Conservation (phyloP, 2,797 vertebrate species). For the Trichosurus vulpecula region DNA sequence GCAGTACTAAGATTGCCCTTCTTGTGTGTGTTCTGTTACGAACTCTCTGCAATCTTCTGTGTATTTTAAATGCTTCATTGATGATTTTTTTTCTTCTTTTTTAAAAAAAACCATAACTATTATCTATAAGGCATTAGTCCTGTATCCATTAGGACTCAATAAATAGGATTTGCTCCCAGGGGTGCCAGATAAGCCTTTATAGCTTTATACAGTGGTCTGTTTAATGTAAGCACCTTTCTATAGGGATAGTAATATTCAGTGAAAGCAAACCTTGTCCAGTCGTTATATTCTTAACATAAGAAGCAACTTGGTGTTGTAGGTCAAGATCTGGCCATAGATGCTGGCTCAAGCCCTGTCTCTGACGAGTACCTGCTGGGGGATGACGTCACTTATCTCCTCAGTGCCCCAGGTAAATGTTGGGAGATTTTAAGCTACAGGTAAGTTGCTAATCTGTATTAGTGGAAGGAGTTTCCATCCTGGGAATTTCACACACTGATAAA, state of each 20-base stretch:
- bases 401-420: background rate
- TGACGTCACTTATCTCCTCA: background rate
- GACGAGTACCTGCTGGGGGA: background rate
- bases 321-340: no score
- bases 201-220: conserved; percentile 33
- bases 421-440: background rate
- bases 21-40: background rate
- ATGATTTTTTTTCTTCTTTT: background rate
- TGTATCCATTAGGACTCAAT: background rate
- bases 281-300: background rate
- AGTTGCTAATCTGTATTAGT: background rate
- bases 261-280: background rate
- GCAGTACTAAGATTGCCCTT: background rate
- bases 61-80: background rate
- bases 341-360: background rate
- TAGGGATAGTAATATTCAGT: background rate
- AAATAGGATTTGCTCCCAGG: background rate
- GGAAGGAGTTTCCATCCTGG: background rate
- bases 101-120: background rate
- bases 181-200: conserved; percentile 41
- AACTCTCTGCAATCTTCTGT: background rate
- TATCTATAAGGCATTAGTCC: background rate
- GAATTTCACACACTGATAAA: background rate
- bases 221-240: conserved; percentile 18
- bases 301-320: background rate